A percentile compares a stretch with the other conserved stretches of the same genome.
Conservation (phyloP, 1,140 invertebrate genomes). For the Aphelinus certus region DNA sequence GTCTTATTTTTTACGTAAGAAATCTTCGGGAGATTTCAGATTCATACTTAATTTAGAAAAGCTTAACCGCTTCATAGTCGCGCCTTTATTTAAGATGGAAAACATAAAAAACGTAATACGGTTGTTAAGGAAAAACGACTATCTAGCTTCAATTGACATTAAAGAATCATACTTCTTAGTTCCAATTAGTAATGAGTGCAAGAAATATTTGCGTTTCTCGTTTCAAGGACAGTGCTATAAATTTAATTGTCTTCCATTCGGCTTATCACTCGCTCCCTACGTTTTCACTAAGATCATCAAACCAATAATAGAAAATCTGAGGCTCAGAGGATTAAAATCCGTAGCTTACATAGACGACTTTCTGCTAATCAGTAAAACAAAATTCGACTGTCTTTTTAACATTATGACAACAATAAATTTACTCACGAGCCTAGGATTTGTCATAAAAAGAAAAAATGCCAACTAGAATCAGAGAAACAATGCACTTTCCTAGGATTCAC, state of each 20-base stretch:
- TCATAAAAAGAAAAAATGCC: constrained; percentile 24
- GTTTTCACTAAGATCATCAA: constrained; percentile 23
- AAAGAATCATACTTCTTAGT: constrained; percentile 9
- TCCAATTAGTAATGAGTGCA: background rate
- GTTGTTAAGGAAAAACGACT: background rate
- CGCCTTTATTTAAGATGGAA: background rate
- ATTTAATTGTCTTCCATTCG: constrained; percentile 20
- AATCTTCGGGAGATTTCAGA: background rate
- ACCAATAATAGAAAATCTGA: background rate
- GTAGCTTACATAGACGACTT: constrained; percentile 34
- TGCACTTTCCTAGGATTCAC: constrained; percentile 32
- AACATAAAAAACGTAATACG: background rate
- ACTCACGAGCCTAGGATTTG: constrained; percentile 20
- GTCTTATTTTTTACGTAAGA: background rate
- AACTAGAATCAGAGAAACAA: background rate
- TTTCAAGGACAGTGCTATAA: constrained; percentile 3
- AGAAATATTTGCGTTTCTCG: constrained; percentile 20
- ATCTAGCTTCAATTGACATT: background rate
- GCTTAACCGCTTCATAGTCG: background rate
- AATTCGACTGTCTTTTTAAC: constrained; percentile 4
- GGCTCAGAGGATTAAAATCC: constrained; percentile 7
- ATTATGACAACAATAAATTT: constrained; percentile 8
- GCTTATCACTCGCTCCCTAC: constrained; percentile 15
- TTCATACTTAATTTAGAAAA: background rate
- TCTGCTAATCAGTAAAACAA: constrained; percentile 19